phyloP scores from a whole-genome alignment of 2,113 vertebrate species.

The Semnopithecus entellus region DNA sequence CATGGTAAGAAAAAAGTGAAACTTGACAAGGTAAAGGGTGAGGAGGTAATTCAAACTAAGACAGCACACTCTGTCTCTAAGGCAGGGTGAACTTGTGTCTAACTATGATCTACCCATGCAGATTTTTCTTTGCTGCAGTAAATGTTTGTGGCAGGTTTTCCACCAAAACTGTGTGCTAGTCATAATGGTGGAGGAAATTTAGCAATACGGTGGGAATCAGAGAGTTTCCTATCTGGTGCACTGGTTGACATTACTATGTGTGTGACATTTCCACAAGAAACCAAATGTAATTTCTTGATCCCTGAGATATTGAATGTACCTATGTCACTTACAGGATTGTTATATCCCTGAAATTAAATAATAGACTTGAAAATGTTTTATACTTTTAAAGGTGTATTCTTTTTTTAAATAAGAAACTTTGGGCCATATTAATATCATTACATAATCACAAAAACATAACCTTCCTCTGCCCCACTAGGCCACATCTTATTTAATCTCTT shows the following conservation, averaged over 20 bases:
- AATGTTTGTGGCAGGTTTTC: neutral
- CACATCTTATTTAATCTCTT: neutral
- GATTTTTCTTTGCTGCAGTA: neutral
- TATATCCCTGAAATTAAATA: neutral
- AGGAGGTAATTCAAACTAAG: neutral
- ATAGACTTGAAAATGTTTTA: neutral
- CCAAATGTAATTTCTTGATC: neutral
- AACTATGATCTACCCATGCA: neutral
- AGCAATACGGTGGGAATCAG: neutral
- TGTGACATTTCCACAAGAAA: neutral
- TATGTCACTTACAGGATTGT: neutral
- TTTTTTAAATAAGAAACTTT: neutral
- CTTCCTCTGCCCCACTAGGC: neutral
- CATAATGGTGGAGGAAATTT: neutral
- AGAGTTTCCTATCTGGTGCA: neutral
- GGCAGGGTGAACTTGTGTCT: neutral
- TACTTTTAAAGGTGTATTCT: neutral
- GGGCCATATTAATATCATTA: neutral
- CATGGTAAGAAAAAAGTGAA: neutral
- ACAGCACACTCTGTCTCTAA: neutral
- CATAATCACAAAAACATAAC: neutral
- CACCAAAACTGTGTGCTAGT: neutral
- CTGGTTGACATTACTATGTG: neutral
- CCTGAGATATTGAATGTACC: neutral
- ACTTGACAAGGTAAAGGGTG: neutral